A percentile compares a stretch with the other conserved stretches of the same genome.
Evolutionary conservation across 1,140 invertebrate genomes (phyloP).

Genomic region (Dendrolimus kikuchii): DNA sequence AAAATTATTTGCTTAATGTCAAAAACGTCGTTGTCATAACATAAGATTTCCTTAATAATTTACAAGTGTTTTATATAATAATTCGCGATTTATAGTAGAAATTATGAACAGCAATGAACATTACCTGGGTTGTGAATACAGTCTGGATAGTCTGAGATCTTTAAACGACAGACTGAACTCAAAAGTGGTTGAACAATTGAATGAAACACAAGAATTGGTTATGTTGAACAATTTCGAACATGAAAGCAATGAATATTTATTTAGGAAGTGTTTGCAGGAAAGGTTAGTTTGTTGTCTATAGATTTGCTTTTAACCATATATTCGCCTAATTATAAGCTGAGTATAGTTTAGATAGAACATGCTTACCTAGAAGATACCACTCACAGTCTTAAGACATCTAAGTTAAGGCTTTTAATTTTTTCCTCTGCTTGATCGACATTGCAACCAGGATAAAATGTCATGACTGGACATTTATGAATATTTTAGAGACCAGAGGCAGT

Average conservation of each 20-base stretch:
- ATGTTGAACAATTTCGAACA: conserved; percentile 42
- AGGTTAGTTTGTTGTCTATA: conserved; percentile 25
- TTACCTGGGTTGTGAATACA: conserved; percentile 23
- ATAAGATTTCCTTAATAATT: conserved; percentile 5
- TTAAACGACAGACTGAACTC: conserved; percentile 37
- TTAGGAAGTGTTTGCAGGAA: conserved; percentile 42
- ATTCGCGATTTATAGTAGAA: background rate
- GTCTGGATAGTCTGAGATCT: conserved; percentile 26
- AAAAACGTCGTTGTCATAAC: conserved; percentile 3
- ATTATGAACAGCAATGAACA: conserved; percentile 32
- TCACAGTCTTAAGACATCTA: no score
- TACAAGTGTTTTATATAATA: background rate
- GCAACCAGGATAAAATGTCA: no score
- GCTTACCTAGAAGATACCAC: no score
- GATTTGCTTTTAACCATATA: background rate
- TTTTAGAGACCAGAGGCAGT: no score
- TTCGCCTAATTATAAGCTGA: background rate
- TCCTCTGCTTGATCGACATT: no score
- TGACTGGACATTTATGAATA: no score
- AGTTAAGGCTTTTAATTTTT: no score
- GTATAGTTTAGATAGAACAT: no score
- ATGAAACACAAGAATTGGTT: conserved; percentile 43
- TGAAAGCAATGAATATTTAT: conserved; percentile 47
- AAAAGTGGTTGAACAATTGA: conserved; percentile 45
- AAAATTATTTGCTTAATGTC: background rate